These are phyloP conservation scores for Sycophaga agraensis DNA, from an alignment of 1,140 invertebrate genomes.

Conservation along the genomic window DNA sequence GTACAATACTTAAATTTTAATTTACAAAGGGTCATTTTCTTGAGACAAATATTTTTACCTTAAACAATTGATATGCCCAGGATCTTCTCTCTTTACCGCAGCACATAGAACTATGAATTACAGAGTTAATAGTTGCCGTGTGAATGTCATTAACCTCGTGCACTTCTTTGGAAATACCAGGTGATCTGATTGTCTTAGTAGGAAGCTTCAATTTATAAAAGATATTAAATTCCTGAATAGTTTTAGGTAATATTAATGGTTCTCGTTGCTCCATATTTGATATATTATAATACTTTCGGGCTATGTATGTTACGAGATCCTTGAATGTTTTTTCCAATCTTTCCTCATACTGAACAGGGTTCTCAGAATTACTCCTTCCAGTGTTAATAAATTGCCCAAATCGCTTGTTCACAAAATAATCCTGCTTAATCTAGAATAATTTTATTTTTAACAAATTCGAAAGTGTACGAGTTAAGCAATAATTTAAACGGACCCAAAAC, in stretches of 20 bases:
- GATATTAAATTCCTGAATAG: slow-evolving; percentile 56
- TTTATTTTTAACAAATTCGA: not conserved
- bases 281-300: slow-evolving; percentile 51
- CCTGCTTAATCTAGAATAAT: slow-evolving; percentile 54
- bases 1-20: too few relatives aligned
- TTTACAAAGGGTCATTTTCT: not conserved
- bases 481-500: too few relatives aligned
- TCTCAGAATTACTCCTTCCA: slow-evolving; percentile 41
- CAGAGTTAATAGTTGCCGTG: slow-evolving; percentile 54
- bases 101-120: slow-evolving; percentile 66
- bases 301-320: slow-evolving; percentile 48
- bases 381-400: slow-evolving; percentile 45
- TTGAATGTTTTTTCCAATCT: slow-evolving; percentile 45
- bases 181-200: slow-evolving; percentile 34
- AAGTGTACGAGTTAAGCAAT: not conserved
- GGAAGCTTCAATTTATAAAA: slow-evolving; percentile 45
- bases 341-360: slow-evolving; percentile 40
- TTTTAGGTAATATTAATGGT: slow-evolving; percentile 45
- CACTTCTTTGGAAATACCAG: slow-evolving; percentile 44
- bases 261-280: slow-evolving; percentile 46
- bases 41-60: slow-evolving; percentile 32
- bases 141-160: slow-evolving; percentile 45
- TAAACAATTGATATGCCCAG: slow-evolving; percentile 68
- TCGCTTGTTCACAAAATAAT: slow-evolving; percentile 54
- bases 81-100: slow-evolving; percentile 63